These are phyloP conservation scores for Crocuta crocuta DNA, from an alignment of 2,113 vertebrate species.

Conservation along the genomic window DNA sequence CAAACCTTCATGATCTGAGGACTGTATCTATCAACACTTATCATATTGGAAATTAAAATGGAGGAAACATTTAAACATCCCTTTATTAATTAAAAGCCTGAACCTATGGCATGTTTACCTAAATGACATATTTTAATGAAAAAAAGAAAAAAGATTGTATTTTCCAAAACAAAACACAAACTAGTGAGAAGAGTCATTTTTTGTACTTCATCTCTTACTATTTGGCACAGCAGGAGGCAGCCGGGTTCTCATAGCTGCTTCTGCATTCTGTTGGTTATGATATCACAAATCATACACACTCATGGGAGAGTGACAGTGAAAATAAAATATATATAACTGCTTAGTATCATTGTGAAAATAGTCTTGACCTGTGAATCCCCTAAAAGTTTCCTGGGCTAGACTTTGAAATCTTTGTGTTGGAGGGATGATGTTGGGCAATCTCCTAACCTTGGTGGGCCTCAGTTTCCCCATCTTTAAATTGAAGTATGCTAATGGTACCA, in stretches of 20 bases:
- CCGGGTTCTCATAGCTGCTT: not conserved
- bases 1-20: not conserved
- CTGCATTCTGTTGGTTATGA: not conserved
- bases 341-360: not conserved
- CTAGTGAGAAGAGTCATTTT: not conserved
- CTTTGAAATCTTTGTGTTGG: not conserved
- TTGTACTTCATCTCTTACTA: not conserved
- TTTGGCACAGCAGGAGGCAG: not conserved
- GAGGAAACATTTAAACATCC: not conserved
- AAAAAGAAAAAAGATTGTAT: too few species aligned
- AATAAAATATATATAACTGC: not conserved
- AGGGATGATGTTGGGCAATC: not conserved
- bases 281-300: not conserved
- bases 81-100: not conserved
- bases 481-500: not conserved
- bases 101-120: not conserved
- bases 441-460: not conserved
- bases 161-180: constrained; percentile 30
- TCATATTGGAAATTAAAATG: not conserved
- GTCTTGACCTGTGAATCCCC: not conserved
- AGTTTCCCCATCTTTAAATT: not conserved
- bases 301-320: not conserved
- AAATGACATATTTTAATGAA: not conserved
- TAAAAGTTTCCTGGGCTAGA: not conserved
- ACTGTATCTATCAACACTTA: not conserved